Base-by-base conservation (phyloP, 2,797 vertebrate genomes). In the Phrynocephalus guinanensis region DNA sequence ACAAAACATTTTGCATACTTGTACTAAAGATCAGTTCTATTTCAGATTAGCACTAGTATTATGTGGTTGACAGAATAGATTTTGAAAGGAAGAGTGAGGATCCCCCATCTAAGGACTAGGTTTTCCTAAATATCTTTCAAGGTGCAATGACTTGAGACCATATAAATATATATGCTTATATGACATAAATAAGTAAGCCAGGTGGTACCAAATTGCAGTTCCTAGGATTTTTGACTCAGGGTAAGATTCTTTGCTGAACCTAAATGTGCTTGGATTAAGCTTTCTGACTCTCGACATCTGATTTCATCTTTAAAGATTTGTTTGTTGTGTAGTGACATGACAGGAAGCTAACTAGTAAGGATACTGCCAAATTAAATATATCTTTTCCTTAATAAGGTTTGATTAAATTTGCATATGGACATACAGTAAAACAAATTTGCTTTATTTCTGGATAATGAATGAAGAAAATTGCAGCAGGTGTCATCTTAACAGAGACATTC, bases 361-460 rank as follows among this genome's bases (percentile, higher is more conserved):
- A 5, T 63, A 13, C 11, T 20, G 71, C 70, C 24, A 3, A 50
- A 33, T 52, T 33, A 52, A 52, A 52, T 11, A 52, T 30, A 79
- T 56, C 24, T 48, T 82, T 67, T 63, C 26, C 24, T 82, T 82
- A 81, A 67, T 52, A 48, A 15, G 48, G 26, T 52, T 78, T 52
- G 44, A 78, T 78, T 78, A 28, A n/a, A 78, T 78, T 7, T 78
- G 44, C 48, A 52, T 77, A 77, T 82, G 33, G 52, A 68, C 28
- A 33, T 48, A 15, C 44, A 67, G 38, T 67, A 66, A 44, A 15
- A 10, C 20, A 28, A 28, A 26, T 24, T 85, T 79, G n/a, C 26
- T 70, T 85, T 79, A n/a, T 33, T 70, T 85, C 68, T 68, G 78
- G 10, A 85, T 68, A 44, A 78, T 24, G 6, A 11, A 79, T 30